Conservation (phyloP, 2,797 vertebrate genomes). For the Sphaeramia orbicularis region DNA sequence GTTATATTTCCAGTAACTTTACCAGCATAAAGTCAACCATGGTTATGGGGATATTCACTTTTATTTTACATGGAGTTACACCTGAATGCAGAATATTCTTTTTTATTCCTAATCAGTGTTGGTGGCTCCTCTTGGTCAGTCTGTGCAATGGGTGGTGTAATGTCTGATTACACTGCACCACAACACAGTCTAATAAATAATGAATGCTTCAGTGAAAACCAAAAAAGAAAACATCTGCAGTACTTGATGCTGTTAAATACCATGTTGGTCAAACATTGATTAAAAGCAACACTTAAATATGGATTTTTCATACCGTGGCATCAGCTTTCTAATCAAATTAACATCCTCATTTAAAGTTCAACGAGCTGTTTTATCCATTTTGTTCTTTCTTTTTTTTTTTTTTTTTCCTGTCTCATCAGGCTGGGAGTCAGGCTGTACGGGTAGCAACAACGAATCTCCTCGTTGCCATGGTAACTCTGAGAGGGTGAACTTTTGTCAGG, state of each 20-base stretch:
- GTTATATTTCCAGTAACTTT: too few species aligned
- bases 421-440: slow-evolving; percentile 50
- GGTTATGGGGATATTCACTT: background rate
- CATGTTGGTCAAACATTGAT: slow-evolving; percentile 38
- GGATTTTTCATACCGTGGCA: slow-evolving; percentile 4
- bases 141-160: background rate
- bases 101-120: background rate
- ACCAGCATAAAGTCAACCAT: too few species aligned
- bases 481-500: slow-evolving; percentile 78
- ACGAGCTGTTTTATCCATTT: slow-evolving; percentile 25
- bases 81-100: background rate
- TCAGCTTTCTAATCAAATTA: slow-evolving; percentile 40
- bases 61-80: background rate
- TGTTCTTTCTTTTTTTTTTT: too few species aligned
- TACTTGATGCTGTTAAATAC: slow-evolving; percentile 24
- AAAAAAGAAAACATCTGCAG: background rate
- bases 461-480: slow-evolving; percentile 78
- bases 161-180: slow-evolving; percentile 2
- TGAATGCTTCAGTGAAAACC: background rate
- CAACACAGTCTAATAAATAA: slow-evolving; percentile 13
- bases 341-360: slow-evolving; percentile 50
- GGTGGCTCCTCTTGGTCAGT: background rate
- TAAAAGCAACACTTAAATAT: slow-evolving; percentile 10
- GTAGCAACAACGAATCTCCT: slow-evolving; percentile 67
- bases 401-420: slow-evolving; percentile 24